Evolutionary conservation across 1,140 invertebrate species (phyloP).

Genomic region (Atta cephalotes): DNA sequence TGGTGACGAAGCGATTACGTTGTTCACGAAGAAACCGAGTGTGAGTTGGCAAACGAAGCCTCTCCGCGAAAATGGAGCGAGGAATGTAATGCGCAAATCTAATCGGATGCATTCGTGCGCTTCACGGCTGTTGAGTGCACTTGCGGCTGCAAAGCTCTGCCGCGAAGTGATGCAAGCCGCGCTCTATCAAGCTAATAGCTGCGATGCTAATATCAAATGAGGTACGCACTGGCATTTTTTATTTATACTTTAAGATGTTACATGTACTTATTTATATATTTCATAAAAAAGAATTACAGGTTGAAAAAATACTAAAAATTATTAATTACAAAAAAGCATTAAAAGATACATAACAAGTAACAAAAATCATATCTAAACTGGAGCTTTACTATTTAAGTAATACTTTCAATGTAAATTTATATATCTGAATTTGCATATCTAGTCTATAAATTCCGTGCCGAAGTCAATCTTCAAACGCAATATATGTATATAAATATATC

Average conservation of each 20-base stretch:
- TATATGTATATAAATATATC: too few species aligned
- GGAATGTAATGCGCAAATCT: conserved; percentile 41
- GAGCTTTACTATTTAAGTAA: too few species aligned
- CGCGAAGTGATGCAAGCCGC: background rate
- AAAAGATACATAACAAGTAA: background rate
- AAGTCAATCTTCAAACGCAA: too few species aligned
- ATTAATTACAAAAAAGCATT: background rate
- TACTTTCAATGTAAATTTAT: too few species aligned
- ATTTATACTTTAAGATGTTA: background rate
- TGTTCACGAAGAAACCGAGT: conserved; percentile 42
- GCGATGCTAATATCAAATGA: conserved; percentile 1
- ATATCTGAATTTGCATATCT: too few species aligned
- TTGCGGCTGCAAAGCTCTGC: conserved; percentile 31
- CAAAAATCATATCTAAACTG: too few species aligned
- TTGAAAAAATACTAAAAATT: too few species aligned
- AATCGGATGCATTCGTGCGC: conserved; percentile 63
- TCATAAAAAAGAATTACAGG: background rate
- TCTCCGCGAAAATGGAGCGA: conserved; percentile 35
- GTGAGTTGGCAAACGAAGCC: conserved; percentile 23
- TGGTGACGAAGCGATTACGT: conserved; percentile 46
- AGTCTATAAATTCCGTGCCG: too few species aligned
- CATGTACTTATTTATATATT: background rate
- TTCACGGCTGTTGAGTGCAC: conserved; percentile 35
- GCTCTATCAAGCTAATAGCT: conserved; percentile 46
- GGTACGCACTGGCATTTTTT: background rate